Evolutionary conservation across 1,140 invertebrate genomes (phyloP).

Genomic region (Hetaerina americana): DNA sequence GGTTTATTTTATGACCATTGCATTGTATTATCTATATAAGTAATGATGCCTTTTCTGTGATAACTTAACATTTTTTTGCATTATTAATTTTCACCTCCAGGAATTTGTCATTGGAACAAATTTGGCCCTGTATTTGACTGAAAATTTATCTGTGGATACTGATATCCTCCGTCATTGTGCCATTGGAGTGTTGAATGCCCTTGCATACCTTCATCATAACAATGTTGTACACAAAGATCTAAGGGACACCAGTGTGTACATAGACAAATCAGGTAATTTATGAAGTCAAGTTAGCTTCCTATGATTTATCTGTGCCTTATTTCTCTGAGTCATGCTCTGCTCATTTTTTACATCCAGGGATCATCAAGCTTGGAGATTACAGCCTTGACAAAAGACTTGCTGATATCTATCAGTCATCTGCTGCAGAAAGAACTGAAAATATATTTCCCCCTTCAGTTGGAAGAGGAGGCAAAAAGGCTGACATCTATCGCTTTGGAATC

Average conservation of each 20-base stretch:
- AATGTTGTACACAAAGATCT: constrained; percentile 66
- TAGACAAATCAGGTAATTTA: constrained; percentile 35
- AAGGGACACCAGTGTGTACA: constrained; percentile 47
- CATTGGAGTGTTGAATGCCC: constrained; percentile 45
- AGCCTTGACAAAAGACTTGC: constrained; percentile 51
- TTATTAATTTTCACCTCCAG: constrained; percentile 20
- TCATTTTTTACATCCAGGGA: constrained; percentile 21
- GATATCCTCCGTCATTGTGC: constrained; percentile 48
- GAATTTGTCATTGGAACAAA: constrained; percentile 48
- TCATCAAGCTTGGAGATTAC: constrained; percentile 51
- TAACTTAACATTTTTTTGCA: constrained; percentile 2
- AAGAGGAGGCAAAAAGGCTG: constrained; percentile 53
- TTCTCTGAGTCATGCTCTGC: constrained; percentile 14
- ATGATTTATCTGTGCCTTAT: constrained; percentile 6
- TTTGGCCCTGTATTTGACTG: constrained; percentile 36
- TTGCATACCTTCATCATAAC: constrained; percentile 60
- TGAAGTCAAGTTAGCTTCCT: not conserved
- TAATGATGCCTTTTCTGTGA: no score
- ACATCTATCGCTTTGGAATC: constrained; percentile 53
- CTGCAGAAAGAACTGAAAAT: constrained; percentile 20
- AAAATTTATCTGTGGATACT: constrained; percentile 39
- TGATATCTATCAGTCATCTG: constrained; percentile 29
- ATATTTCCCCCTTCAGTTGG: constrained; percentile 38
- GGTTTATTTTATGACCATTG: no score
- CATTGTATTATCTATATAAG: no score